Conservation (phyloP, 2,113 vertebrate genomes). For the Chaenocephalus aceratus region DNA sequence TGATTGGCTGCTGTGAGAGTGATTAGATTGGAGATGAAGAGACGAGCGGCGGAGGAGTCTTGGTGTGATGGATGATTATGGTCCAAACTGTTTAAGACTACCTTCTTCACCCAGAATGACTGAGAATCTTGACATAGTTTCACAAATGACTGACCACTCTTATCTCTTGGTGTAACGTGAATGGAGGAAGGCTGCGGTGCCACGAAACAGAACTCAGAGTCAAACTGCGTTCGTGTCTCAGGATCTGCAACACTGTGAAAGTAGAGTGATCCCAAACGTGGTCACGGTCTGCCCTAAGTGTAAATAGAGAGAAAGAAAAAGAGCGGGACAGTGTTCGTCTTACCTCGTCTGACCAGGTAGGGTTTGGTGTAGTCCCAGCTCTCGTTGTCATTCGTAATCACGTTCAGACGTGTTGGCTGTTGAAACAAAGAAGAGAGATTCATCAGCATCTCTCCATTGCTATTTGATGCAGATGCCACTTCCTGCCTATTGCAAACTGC, state of each 20-base stretch:
- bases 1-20: slow-evolving; percentile 68
- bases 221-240: slow-evolving; percentile 26
- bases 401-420: slow-evolving; percentile 96
- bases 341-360: slow-evolving; percentile 94
- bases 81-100: slow-evolving; percentile 51
- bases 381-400: slow-evolving; percentile 94
- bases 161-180: slow-evolving; percentile 4
- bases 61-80: slow-evolving; percentile 53
- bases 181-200: slow-evolving; percentile 7
- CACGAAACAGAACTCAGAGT: not conserved
- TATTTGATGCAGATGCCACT: slow-evolving; percentile 25
- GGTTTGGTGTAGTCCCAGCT: slow-evolving; percentile 99
- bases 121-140: slow-evolving; percentile 22
- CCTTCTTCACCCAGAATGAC: slow-evolving; percentile 37
- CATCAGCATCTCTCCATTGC: slow-evolving; percentile 67
- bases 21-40: slow-evolving; percentile 66
- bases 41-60: slow-evolving; percentile 47
- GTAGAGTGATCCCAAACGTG: not conserved
- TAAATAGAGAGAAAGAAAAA: not conserved
- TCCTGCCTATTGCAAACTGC: too few species aligned
- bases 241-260: not conserved
- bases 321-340: slow-evolving; percentile 38
- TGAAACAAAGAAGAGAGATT: slow-evolving; percentile 72
- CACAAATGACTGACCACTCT: slow-evolving; percentile 8
- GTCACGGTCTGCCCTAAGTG: not conserved